Base-by-base conservation (phyloP, 2,113 vertebrate genomes). In the Boulengeromyrus knoepffleri region DNA sequence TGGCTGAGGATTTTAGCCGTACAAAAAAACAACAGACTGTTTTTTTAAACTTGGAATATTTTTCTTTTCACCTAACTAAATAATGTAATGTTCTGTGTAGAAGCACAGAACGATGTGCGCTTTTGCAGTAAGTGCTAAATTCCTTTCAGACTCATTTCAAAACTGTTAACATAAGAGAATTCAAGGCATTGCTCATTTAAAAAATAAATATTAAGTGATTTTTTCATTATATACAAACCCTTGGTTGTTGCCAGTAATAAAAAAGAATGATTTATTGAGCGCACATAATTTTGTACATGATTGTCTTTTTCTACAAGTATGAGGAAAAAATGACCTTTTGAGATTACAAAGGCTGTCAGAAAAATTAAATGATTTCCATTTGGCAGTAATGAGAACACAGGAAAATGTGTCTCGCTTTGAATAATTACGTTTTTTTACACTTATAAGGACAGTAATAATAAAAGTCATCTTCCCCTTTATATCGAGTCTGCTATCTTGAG, bases 281-380 rank as follows among this genome's bases (percentile, higher is more conserved):
- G 49, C 46, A 31, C 77, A 83, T 83, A 83, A 6, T 86, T 86
- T 36, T 86, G 47, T 50, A 83, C 85, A 50, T 27, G 46, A n/a
- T 24, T 52, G n/a, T 47, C 7, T 86, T 83, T 83, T 83, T 83
- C 77, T 45, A 70, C n/a, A 70, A 70, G 10, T 31, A 27, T 70
- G 62, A 62, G 56, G 62, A 13, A 70, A 66, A 93, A 88, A 90
- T 94, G 93, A 92, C 91, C 89, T 92, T 94, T 91, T 92, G 93
- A 93, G 94, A 92, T 94, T 95, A 93, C 90, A 70, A 70, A 70
- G 62, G 93, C 88, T 70, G 90, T 85, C 89, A 92, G 93, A 94
- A 91, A 94, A 91, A 92, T 93, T 93, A 93, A 93, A 94, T 93
- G 90, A 92, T 92, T 93, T 93, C 93, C 91, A 58, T 92, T 94